A percentile compares a stretch with the other conserved stretches of the same genome.
Conservation (phyloP, 1,140 invertebrate species). For the Diplogasteroides magnus region DNA sequence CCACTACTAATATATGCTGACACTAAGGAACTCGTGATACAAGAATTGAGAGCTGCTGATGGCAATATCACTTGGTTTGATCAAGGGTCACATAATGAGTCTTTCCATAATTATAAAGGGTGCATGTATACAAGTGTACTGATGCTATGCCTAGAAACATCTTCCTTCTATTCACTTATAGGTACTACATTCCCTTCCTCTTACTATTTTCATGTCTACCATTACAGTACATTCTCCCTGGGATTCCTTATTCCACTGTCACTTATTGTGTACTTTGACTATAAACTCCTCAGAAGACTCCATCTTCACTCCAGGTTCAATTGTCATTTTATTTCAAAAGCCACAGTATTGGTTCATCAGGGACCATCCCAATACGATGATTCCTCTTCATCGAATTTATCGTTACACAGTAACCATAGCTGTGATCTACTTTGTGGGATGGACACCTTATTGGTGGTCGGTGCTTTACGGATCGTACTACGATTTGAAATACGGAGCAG, state of each 20-base stretch:
- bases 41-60: constrained; percentile 40
- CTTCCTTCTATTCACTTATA: constrained; percentile 52
- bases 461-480: neutral
- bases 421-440: constrained; percentile 51
- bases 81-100: no score
- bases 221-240: constrained; percentile 41
- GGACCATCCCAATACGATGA: constrained; percentile 15
- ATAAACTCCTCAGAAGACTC: constrained; percentile 41
- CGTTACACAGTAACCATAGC: constrained; percentile 50
- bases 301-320: constrained; percentile 33
- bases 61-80: constrained; percentile 45
- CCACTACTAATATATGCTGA: constrained; percentile 52
- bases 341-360: constrained; percentile 37
- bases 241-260: constrained; percentile 44
- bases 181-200: constrained; percentile 17
- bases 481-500: constrained; percentile 2
- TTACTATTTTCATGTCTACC: neutral
- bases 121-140: constrained; percentile 50
- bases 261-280: constrained; percentile 50
- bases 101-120: no score
- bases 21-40: constrained; percentile 49
- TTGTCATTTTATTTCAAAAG: constrained; percentile 13
- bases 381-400: constrained; percentile 45
- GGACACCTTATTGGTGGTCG: constrained; percentile 50
- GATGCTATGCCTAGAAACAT: constrained; percentile 50